Evolutionary conservation across 2,113 vertebrate genomes (phyloP), one percentile per base, ranked within the genome.

Genomic region (Chauna torquata): DNA sequence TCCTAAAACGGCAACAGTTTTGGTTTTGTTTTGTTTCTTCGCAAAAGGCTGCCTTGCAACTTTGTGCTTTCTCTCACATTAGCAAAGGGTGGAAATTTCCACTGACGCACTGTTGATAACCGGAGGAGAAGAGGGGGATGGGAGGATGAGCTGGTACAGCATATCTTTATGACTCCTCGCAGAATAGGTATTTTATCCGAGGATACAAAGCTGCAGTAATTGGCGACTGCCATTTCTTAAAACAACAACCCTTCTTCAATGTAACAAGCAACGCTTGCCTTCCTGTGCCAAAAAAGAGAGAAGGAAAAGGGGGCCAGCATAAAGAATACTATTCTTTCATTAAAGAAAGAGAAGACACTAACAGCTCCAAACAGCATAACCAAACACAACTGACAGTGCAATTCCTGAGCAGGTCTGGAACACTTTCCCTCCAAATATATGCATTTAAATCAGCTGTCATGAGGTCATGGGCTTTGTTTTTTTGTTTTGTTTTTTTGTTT

Each of bases 81-180:
- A 78, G 96, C 96, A 82, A 96, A 94, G 83, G 90, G 97, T 98
- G 98, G 98, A 98, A 98, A 98, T 98, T 98, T 98, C 98, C 98
- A 98, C 96, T 94, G 95, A 93, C 50, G 79, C 93, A 93, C 94
- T 95, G 95, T 92, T 95, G 97, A 97, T 98, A 97, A 86, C 92
- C 42, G 88, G 85, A 91, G 84, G 95, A 95, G 96, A 16, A 27
- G 75, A 47, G 92, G 92, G 83, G 77, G 94, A 83, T 74, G 92
- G 96, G 94, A 88, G 91, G 95, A 86, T 95, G 93, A 94, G 95
- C 87, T 95, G 91, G 90, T 91, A 40, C 85, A 88, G 77, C 97
- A 79, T 95, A 71, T 97, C 97, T 77, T 82, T 65, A 58, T 94
- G 93, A 72, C 93, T 96, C 92, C 45, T 75, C 61, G 18, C 72